Evolutionary conservation across 2,797 vertebrate genomes (phyloP).

Genomic region (Tapera naevia): DNA sequence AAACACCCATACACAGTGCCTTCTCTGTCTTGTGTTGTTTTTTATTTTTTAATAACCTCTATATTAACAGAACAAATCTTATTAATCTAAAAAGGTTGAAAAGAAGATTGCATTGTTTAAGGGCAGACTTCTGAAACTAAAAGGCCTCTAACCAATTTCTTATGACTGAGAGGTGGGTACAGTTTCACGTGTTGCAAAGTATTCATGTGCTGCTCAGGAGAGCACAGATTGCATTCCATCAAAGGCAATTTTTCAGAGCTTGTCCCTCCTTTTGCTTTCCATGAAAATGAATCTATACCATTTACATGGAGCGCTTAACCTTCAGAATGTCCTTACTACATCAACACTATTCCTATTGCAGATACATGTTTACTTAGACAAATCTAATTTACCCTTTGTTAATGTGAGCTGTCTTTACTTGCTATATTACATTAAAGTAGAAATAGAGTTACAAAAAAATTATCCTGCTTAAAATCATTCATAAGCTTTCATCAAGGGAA

Average conservation of each 20-base stretch:
- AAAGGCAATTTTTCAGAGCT: conserved; percentile 67
- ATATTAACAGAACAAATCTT: not conserved
- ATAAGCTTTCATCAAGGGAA: conserved; percentile 78
- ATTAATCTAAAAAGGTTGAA: not conserved
- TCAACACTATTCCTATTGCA: conserved; percentile 72
- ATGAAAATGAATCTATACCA: conserved; percentile 62
- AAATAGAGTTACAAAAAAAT: conserved; percentile 84
- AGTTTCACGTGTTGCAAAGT: conserved; percentile 36
- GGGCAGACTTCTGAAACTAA: not conserved
- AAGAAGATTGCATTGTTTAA: conserved; percentile 4
- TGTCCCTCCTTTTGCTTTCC: conserved; percentile 70
- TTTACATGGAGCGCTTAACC: conserved; percentile 75
- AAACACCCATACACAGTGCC: not conserved
- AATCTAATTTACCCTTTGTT: conserved; percentile 86
- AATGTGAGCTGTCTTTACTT: conserved; percentile 80
- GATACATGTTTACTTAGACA: conserved; percentile 82
- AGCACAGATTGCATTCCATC: conserved; percentile 66
- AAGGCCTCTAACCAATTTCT: conserved; percentile 46
- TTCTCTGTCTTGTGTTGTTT: not conserved
- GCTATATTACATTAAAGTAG: conserved; percentile 83
- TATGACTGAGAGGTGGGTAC: not conserved
- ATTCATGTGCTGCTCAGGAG: conserved; percentile 46
- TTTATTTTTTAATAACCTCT: not conserved
- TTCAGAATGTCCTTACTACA: conserved; percentile 80
- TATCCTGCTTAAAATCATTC: conserved; percentile 80